Conservation (phyloP, 2,113 vertebrate genomes). For the Tringa solitaria region DNA sequence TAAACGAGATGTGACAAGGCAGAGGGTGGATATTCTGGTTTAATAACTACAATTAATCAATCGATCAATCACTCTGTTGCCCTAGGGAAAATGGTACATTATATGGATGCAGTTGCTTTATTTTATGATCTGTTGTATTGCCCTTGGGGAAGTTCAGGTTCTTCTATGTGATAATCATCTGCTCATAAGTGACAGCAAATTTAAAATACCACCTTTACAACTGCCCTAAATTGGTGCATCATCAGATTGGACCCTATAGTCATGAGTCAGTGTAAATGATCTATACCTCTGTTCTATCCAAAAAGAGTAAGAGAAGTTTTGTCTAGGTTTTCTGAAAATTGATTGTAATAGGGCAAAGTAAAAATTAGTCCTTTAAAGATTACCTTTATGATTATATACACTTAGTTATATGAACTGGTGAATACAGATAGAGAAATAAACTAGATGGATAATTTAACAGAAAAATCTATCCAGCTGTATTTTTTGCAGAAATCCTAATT, state of each 20-base stretch:
- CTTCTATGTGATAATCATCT: neutral
- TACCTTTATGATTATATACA: neutral
- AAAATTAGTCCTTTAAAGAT: neutral
- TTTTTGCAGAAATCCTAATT: neutral
- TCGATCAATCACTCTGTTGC: neutral
- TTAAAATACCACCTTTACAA: neutral
- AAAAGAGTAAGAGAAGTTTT: neutral
- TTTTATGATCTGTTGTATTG: neutral
- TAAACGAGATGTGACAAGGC: slow-evolving; percentile 30
- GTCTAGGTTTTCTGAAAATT: neutral
- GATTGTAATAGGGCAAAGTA: neutral
- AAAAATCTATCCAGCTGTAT: neutral
- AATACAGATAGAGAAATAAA: neutral
- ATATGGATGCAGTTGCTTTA: neutral
- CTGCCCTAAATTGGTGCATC: neutral
- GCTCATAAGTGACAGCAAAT: neutral
- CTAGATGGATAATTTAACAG: neutral
- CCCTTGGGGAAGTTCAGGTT: neutral
- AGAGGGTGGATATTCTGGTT: slow-evolving; percentile 18
- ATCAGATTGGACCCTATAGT: neutral
- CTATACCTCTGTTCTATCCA: neutral
- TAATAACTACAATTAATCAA: slow-evolving; percentile 32
- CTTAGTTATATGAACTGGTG: neutral
- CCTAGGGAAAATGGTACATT: neutral
- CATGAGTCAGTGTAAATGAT: neutral